These are phyloP conservation scores for Puffinus mauretanicus DNA, from an alignment of 2,113 vertebrate species.

Conservation along the genomic window DNA sequence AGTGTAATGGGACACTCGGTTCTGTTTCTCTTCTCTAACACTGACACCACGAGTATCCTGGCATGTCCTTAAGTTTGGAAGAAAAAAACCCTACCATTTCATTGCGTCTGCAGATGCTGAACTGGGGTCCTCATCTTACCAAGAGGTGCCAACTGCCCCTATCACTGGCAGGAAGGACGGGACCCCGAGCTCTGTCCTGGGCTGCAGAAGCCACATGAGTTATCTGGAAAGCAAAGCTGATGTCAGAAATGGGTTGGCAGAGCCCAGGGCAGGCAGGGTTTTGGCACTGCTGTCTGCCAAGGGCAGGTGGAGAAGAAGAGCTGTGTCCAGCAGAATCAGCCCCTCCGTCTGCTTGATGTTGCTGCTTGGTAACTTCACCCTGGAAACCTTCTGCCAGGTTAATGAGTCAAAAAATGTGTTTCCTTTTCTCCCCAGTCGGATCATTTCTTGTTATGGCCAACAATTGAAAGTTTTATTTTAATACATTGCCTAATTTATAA, in stretches of 20 bases:
- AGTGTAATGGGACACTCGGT: background rate
- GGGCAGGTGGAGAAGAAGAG: constrained; percentile 25
- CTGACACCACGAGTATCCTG: background rate
- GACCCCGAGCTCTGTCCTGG: background rate
- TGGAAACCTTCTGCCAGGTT: constrained; percentile 3
- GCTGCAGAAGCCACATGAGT: background rate
- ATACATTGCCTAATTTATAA: background rate
- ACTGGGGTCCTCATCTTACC: background rate
- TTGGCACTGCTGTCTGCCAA: background rate
- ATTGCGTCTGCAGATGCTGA: background rate
- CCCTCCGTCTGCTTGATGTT: background rate
- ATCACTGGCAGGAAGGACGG: background rate
- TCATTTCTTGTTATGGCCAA: background rate
- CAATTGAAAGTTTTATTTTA: background rate
- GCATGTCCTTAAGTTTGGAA: background rate
- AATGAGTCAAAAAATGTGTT: background rate
- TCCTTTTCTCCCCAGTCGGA: background rate
- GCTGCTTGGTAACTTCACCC: background rate
- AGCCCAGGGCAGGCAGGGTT: background rate
- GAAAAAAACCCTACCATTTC: background rate
- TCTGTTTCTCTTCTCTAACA: constrained; percentile 57
- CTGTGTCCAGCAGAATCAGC: background rate
- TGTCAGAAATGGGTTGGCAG: background rate
- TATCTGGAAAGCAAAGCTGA: background rate
- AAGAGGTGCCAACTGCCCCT: background rate